Evolutionary conservation across 2,888 invertebrate species (phyloP).

Genomic region (Gisinianus flammeolus): DNA sequence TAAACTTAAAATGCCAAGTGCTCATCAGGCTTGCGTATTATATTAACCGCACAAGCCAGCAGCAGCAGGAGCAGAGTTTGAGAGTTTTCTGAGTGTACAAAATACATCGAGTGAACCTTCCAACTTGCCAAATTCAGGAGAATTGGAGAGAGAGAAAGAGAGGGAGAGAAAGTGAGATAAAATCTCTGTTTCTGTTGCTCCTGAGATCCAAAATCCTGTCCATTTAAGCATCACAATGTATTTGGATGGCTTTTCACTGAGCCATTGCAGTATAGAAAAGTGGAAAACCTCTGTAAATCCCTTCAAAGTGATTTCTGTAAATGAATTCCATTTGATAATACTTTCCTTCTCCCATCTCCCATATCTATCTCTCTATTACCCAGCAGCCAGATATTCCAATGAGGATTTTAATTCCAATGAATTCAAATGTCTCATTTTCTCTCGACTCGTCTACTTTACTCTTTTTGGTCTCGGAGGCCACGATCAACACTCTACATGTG

Average conservation of each 20-base stretch:
- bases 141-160: not conserved
- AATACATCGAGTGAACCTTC: not conserved
- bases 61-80: not conserved
- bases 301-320: constrained; percentile 19
- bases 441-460: too few species aligned
- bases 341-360: not conserved
- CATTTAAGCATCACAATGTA: not conserved
- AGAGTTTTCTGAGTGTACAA: not conserved
- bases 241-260: not conserved
- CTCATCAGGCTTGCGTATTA: not conserved
- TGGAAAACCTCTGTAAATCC: constrained; percentile 3
- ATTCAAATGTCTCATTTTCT: too few species aligned
- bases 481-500: too few species aligned
- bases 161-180: not conserved
- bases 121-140: not conserved
- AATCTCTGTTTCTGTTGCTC: not conserved
- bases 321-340: constrained; percentile 5
- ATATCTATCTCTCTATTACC: constrained; percentile 5
- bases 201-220: not conserved
- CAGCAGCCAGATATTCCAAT: too few species aligned
- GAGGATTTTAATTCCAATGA: too few species aligned
- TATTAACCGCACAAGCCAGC: not conserved
- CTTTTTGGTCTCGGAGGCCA: too few species aligned
- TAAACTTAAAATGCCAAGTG: not conserved
- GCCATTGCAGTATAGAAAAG: not conserved